Percentiles rank a stretch among this genome's conserved stretches.
phyloP scores from a whole-genome alignment of 2,888 invertebrate species.

The Nyleta sp. region DNA sequence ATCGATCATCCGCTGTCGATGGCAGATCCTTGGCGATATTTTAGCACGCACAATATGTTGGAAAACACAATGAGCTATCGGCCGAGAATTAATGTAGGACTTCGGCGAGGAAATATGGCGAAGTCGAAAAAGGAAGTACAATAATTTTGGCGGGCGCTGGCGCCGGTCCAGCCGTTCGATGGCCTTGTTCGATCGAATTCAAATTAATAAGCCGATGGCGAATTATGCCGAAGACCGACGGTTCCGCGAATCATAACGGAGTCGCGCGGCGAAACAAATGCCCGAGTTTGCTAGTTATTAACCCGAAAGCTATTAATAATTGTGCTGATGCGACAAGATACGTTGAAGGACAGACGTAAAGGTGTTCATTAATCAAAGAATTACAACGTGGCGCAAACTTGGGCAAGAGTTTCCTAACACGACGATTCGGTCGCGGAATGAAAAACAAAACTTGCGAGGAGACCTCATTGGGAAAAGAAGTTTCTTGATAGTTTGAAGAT shows the following conservation, averaged over 20 bases:
- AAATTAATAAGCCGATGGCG: slow-evolving; percentile 54
- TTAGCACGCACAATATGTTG: slow-evolving; percentile 47
- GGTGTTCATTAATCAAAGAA: too few species aligned
- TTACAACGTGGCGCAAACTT: too few species aligned
- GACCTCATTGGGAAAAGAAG: too few species aligned
- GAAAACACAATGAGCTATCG: slow-evolving; percentile 58
- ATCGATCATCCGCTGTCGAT: slow-evolving; percentile 46
- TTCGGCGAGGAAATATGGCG: slow-evolving; percentile 38
- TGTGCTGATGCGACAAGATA: neutral
- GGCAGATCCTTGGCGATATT: slow-evolving; percentile 48
- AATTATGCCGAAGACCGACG: slow-evolving; percentile 43
- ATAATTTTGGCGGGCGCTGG: slow-evolving; percentile 51
- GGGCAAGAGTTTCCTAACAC: too few species aligned
- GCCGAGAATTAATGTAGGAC: slow-evolving; percentile 47
- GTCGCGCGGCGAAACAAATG: slow-evolving; percentile 11
- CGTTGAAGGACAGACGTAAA: neutral
- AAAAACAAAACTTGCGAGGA: too few species aligned
- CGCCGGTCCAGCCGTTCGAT: slow-evolving; percentile 37
- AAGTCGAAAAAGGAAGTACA: slow-evolving; percentile 48
- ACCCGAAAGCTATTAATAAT: slow-evolving; percentile 45
- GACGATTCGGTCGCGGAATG: too few species aligned
- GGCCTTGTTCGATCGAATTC: slow-evolving; percentile 42
- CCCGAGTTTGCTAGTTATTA: slow-evolving; percentile 55
- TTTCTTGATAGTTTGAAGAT: too few species aligned
- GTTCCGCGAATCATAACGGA: slow-evolving; percentile 33